These are phyloP conservation scores for Agrotis exclamationis DNA, from an alignment of 2,888 invertebrate species.

Conservation along the genomic window DNA sequence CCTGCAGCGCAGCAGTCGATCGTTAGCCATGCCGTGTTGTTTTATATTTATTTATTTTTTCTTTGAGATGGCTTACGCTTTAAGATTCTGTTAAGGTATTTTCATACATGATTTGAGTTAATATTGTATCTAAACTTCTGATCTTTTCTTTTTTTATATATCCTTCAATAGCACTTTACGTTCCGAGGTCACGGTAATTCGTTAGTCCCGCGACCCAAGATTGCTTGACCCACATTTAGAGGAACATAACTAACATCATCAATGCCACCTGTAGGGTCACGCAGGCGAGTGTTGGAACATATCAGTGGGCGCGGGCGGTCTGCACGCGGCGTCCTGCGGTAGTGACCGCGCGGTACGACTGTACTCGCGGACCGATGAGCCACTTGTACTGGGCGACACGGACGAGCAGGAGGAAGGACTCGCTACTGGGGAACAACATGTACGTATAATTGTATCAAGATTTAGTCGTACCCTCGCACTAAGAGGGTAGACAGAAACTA, in stretches of 20 bases:
- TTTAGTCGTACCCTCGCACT: too few species aligned
- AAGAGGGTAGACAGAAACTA: background rate
- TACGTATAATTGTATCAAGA: constrained; percentile 43
- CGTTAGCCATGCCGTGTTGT: too few species aligned
- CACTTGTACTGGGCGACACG: constrained; percentile 97
- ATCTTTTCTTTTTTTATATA: too few species aligned
- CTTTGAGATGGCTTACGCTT: too few species aligned
- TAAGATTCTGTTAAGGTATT: too few species aligned
- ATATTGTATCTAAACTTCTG: too few species aligned
- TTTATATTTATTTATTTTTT: too few species aligned
- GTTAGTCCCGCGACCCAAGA: too few species aligned
- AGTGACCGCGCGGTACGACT: constrained; percentile 97
- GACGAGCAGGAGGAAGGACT: constrained; percentile 96
- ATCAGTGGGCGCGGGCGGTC: constrained; percentile 95
- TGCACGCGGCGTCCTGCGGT: constrained; percentile 95
- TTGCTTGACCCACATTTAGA: background rate
- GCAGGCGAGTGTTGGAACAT: constrained; percentile 95
- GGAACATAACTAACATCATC: background rate
- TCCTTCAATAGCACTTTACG: too few species aligned
- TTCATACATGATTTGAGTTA: too few species aligned
- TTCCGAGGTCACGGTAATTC: too few species aligned
- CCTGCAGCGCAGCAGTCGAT: too few species aligned
- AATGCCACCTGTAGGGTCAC: constrained; percentile 92
- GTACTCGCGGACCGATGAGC: constrained; percentile 96
- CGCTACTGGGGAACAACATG: constrained; percentile 93